A percentile compares a stretch with the other conserved stretches of the same genome.
Conservation (phyloP, 2,888 invertebrate species). For the Dugesia japonica region DNA sequence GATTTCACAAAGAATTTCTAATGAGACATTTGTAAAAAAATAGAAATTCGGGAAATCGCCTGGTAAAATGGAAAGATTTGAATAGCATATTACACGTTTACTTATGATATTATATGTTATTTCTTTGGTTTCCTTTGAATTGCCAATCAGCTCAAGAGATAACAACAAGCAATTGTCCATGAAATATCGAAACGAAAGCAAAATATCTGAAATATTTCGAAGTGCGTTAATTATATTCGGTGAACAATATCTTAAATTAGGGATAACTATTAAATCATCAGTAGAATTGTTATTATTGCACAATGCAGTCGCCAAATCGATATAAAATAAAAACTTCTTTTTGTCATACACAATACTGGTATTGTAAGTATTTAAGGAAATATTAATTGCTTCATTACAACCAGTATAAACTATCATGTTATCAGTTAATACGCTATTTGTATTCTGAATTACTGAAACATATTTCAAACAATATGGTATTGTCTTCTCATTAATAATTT, state of each 20-base stretch:
- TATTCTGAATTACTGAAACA: too few species aligned
- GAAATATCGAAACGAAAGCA: background rate
- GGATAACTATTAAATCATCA: background rate
- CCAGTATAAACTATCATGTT: background rate
- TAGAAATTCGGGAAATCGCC: too few species aligned
- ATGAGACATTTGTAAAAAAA: background rate
- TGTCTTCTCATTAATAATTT: too few species aligned
- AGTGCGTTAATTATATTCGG: too few species aligned
- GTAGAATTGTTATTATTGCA: background rate
- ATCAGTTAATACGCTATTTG: too few species aligned
- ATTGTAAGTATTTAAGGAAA: background rate
- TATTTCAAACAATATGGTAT: too few species aligned
- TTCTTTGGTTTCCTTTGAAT: background rate
- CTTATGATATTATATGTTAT: background rate
- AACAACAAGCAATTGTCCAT: background rate
- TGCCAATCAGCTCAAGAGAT: background rate
- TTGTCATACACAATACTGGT: background rate
- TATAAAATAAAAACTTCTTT: background rate
- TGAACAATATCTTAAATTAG: background rate
- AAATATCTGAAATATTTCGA: background rate
- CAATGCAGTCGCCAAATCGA: background rate
- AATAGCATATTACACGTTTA: background rate
- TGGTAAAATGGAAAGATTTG: too few species aligned
- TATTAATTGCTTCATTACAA: background rate
- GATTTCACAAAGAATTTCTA: background rate